These are phyloP conservation scores for Hydrolagus affinis DNA, from an alignment of 2,113 vertebrate genomes.

Conservation along the genomic window DNA sequence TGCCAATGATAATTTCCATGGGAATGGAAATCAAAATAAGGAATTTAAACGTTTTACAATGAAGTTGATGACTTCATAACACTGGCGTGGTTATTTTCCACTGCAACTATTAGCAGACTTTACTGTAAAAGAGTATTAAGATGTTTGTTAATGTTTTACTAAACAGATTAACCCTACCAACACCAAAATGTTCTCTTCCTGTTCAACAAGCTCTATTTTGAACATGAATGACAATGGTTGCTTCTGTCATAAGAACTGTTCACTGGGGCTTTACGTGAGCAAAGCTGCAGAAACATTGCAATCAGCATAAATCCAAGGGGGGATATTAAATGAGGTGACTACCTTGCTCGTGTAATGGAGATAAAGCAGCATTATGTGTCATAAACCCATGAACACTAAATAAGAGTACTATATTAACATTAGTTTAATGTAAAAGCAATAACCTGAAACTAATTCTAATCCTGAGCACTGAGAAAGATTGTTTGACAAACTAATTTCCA, in stretches of 20 bases:
- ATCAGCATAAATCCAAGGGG: not conserved
- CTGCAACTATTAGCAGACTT: not conserved
- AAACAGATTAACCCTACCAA: conserved; percentile 4
- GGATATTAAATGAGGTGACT: too few relatives aligned
- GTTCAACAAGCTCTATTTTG: conserved; percentile 19
- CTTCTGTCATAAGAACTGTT: not conserved
- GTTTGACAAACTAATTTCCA: conserved; percentile 36
- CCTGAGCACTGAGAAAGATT: conserved; percentile 34
- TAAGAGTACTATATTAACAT: not conserved
- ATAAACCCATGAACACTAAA: conserved; percentile 17
- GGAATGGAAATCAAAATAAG: not conserved
- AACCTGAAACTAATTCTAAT: conserved; percentile 23
- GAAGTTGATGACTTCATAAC: conserved; percentile 9
- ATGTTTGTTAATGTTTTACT: conserved; percentile 9
- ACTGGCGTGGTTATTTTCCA: not conserved
- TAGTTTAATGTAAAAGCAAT: not conserved
- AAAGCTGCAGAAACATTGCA: not conserved
- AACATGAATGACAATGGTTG: conserved; percentile 7
- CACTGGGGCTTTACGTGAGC: not conserved
- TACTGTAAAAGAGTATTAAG: not conserved
- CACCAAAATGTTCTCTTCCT: not conserved
- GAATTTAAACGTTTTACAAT: conserved; percentile 2
- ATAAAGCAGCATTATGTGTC: not conserved
- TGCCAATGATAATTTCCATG: not conserved
- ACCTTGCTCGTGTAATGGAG: not conserved